Percentiles rank a stretch among this genome's conserved stretches.
These are phyloP conservation scores for Patella depressa DNA, from an alignment of 2,888 invertebrate genomes.

Conservation along the genomic window DNA sequence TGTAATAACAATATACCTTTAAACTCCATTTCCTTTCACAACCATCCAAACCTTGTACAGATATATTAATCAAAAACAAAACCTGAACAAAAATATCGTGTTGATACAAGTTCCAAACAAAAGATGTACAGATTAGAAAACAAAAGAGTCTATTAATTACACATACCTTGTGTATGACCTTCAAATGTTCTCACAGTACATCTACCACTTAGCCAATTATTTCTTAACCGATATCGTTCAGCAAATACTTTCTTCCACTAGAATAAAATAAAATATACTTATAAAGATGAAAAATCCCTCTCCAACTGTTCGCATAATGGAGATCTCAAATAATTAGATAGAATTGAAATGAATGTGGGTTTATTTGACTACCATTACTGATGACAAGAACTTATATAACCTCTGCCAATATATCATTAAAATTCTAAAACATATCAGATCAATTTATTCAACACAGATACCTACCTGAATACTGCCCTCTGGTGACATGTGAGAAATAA, in stretches of 20 bases:
- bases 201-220: conserved; percentile 73
- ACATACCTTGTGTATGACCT: conserved; percentile 73
- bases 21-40: too few species aligned
- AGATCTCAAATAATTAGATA: background rate
- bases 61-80: too few species aligned
- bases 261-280: conserved; percentile 25
- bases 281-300: too few species aligned
- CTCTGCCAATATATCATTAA: background rate
- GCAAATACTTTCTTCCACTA: conserved; percentile 74
- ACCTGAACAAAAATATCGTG: too few species aligned
- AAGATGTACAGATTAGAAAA: too few species aligned
- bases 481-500: conserved; percentile 65
- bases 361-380: background rate
- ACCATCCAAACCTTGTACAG: too few species aligned
- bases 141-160: background rate
- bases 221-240: conserved; percentile 72
- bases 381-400: background rate
- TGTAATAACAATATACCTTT: too few species aligned
- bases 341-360: background rate
- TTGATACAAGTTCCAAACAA: too few species aligned
- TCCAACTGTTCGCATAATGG: background rate
- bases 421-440: background rate
- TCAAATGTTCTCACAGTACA: conserved; percentile 74
- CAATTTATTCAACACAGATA: conserved; percentile 2
- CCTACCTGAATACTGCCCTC: conserved; percentile 66